Base-by-base conservation (phyloP, 2,888 invertebrate species). In the Apodemia duryi region DNA sequence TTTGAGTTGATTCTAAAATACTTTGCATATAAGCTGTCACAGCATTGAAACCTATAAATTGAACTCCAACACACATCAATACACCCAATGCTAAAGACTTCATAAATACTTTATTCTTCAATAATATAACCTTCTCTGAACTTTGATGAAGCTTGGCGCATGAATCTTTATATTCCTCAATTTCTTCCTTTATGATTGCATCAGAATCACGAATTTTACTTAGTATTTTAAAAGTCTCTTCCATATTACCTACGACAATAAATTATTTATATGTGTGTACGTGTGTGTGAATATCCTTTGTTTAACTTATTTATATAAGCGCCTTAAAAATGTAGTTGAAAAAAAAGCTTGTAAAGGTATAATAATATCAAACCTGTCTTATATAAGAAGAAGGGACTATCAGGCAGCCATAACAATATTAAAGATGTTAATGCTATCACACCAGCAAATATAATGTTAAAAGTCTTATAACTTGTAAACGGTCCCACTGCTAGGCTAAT, bases 21-120 rank as follows among this genome's bases (percentile, higher is more conserved):
- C 85, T 82, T 73, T 86, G 86, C 2, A 86, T 70, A 64, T 87
- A 88, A 69, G 80, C 83, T 0, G 78, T 70, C 0, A 88, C 78
- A 0, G 79, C 80, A 54, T 85, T 86, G 52, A 77, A 85, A 0
- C 87, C 86, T 0, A 75, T 71, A 0, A 84, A 63, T 28, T 84
- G 84, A 0, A 70, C 6, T 0, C 78, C 75, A 1, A 73, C 49
- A 2, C 69, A 71, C 11, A 83, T 57, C 4, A 79, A n/a, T 2
- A 76, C 54, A 0, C 74, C 73, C 10, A 78, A 72, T 1, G 64
- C 65, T 1, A 81, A 29, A 2, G 76, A 73, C 68, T 80, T 82
- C 6, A 78, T 28, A 9, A 79, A 74, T 9, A 68, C 71, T 67
- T 69, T 75, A 61, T 77, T 74, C 13, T 77, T 76, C 0, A 79